Base-by-base conservation (phyloP, 2,888 invertebrate genomes). In the Blera fallax region DNA sequence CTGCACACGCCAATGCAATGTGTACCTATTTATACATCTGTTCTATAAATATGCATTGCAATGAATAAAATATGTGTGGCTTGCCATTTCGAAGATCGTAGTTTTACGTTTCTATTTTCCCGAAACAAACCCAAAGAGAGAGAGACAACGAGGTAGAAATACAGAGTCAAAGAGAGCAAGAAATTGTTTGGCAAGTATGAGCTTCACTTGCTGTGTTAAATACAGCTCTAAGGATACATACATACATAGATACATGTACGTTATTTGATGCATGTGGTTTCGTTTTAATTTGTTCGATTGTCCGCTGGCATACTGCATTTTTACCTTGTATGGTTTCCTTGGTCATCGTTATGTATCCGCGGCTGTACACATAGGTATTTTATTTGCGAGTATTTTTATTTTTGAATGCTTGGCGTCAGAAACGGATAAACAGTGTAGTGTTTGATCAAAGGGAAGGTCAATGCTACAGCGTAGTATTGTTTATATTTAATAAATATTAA, bases 301-400 rank as follows among this genome's bases (percentile, higher is more conserved):
- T 32, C 45, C 32, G 18, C 21, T 45, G 24, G 14, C 27, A 45
- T 24, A 60, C 34, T 11, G 11, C 24, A 32, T 76, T 62, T 70
- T 69, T 70, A 62, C 69, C 69, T 78, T 78, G 78, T 78, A 78
- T 70, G 78, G 78, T 78, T 78, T 78, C 78, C 58, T 70, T 64
- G 70, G 54, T 64, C 70, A 70, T 70, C 69, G 7, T 45, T 10
- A 34, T 64, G 24, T 40, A 54, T 3, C 27, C 40, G 29, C 32
- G 29, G 21, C n/a, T 58, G 16, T 67, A 8, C 45, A 34, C 45
- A 34, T 7, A 56, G 54, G 37, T 67, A 76, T 67, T 77, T 77
- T 21, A 24, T 40, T 54, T 62, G 29, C 43, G 24, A 24, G 4
- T 24, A 24, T n/a, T 52, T 40, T 62, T 40, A 8, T 62, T 69